Evolutionary conservation across 2,797 vertebrate species (phyloP).

Genomic region (Agapornis canus): DNA sequence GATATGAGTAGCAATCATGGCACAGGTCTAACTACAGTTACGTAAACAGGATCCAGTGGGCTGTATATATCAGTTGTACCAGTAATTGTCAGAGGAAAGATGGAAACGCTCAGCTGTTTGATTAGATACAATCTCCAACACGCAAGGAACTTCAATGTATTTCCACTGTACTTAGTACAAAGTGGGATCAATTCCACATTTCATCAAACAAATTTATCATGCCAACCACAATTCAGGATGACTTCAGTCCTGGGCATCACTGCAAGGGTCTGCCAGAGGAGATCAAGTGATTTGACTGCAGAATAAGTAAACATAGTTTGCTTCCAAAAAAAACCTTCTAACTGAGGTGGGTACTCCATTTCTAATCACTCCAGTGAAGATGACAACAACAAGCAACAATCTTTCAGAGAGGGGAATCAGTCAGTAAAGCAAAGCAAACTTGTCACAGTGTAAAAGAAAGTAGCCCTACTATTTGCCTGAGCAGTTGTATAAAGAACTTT

Average conservation of each 20-base stretch:
- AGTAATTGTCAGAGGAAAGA: background rate
- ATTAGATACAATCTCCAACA: background rate
- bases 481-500: background rate
- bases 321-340: background rate
- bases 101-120: background rate
- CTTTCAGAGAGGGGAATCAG: background rate
- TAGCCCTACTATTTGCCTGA: background rate
- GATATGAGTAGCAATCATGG: background rate
- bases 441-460: background rate
- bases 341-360: background rate
- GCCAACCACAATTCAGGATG: background rate
- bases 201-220: background rate
- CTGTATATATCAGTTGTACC: background rate
- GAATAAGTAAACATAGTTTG: background rate
- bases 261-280: background rate
- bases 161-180: background rate
- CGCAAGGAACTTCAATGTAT: background rate
- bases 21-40: background rate
- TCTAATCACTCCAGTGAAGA: background rate
- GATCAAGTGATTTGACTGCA: background rate
- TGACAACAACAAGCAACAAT: background rate
- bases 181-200: background rate
- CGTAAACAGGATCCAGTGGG: background rate
- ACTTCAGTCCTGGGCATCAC: background rate
- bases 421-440: background rate